These are phyloP conservation scores for Argyrosomus japonicus DNA, from an alignment of 2,113 vertebrate genomes.

Conservation along the genomic window DNA sequence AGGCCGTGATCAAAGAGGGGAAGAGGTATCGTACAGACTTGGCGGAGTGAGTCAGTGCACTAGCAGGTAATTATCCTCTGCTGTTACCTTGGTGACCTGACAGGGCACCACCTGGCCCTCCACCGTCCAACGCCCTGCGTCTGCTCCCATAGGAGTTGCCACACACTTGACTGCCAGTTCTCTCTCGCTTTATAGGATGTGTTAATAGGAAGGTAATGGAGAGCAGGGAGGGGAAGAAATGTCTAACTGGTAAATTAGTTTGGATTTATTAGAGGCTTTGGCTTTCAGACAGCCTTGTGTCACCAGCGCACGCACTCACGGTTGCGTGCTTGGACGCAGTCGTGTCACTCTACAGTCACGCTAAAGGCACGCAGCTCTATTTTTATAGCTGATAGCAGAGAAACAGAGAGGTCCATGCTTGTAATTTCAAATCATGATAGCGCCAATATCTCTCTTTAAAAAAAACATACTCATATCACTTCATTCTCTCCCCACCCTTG, in stretches of 20 bases:
- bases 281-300: conserved; percentile 55
- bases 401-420: not conserved
- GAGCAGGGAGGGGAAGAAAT: conserved; percentile 43
- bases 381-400: conserved; percentile 30
- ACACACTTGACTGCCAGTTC: conserved; percentile 27
- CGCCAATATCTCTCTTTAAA: conserved; percentile 28
- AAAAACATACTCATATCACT: conserved; percentile 49
- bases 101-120: conserved; percentile 63
- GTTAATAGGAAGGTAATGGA: conserved; percentile 61
- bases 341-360: conserved; percentile 63
- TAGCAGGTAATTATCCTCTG: conserved; percentile 63
- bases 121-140: conserved; percentile 26
- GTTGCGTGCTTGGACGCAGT: conserved; percentile 34
- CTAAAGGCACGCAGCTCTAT: conserved; percentile 26
- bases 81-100: conserved; percentile 65
- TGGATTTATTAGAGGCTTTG: conserved; percentile 62
- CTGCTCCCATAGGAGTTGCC: conserved; percentile 52
- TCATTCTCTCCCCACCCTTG: conserved; percentile 59
- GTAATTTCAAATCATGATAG: conserved; percentile 25
- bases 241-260: conserved; percentile 68
- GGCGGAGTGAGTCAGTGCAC: conserved; percentile 50
- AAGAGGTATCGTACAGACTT: conserved; percentile 18
- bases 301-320: conserved; percentile 38
- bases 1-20: conserved; percentile 20
- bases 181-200: conserved; percentile 24